These are phyloP conservation scores for Sebastes vulpes DNA, from an alignment of 2,797 vertebrate species.

Conservation along the genomic window DNA sequence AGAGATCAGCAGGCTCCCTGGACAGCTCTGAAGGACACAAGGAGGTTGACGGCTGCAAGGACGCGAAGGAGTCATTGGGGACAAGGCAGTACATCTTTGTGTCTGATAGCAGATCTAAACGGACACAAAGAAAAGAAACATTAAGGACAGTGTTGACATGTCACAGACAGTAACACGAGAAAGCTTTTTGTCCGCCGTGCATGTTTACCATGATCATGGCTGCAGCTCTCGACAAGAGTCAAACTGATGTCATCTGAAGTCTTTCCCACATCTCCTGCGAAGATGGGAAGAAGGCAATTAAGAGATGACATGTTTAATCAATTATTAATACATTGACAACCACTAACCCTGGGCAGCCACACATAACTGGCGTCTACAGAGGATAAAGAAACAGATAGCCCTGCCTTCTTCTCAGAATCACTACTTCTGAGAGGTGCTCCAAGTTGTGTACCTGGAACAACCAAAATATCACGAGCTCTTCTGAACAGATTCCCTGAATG, in stretches of 20 bases:
- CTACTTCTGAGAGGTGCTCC: neutral
- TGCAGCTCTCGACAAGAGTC: conserved; percentile 96
- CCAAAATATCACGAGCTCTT: neutral
- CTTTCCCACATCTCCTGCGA: conserved; percentile 91
- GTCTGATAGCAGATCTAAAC: conserved; percentile 92
- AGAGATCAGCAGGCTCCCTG: conserved; percentile 88
- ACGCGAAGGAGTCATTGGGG: conserved; percentile 97
- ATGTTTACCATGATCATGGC: conserved; percentile 93
- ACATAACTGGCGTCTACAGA: neutral
- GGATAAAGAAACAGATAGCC: neutral
- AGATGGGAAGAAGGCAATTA: conserved; percentile 31
- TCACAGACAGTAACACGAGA: neutral
- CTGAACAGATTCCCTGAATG: neutral
- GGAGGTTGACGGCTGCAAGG: conserved; percentile 96
- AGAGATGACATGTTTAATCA: conserved; percentile 43
- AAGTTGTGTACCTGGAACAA: neutral
- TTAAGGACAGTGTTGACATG: neutral
- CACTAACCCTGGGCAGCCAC: neutral
- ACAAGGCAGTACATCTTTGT: conserved; percentile 96
- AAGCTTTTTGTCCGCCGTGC: neutral
- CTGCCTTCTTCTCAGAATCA: neutral
- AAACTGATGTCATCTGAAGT: conserved; percentile 95
- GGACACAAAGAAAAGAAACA: conserved; percentile 2
- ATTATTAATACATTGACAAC: conserved; percentile 55
- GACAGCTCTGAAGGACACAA: conserved; percentile 93